These are phyloP conservation scores for Apaloderma vittatum DNA, from an alignment of 2,113 vertebrate species.

Conservation along the genomic window DNA sequence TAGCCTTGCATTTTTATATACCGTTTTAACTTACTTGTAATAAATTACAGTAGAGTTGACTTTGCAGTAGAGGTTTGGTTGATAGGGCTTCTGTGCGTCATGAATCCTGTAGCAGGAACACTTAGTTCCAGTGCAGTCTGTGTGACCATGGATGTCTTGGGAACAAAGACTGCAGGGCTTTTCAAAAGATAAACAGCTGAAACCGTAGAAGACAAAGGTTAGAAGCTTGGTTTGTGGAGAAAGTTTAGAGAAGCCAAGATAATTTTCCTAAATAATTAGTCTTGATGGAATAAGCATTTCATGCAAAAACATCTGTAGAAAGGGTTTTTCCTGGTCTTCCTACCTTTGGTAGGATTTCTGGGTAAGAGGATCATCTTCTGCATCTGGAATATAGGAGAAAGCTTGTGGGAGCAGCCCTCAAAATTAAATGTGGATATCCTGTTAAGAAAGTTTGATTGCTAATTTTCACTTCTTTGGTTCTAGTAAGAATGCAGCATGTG, in stretches of 20 bases:
- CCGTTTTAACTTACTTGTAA: background rate
- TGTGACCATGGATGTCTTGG: background rate
- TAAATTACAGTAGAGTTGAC: background rate
- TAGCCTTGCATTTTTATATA: background rate
- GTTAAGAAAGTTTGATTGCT: background rate
- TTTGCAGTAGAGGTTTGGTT: background rate
- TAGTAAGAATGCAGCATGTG: background rate
- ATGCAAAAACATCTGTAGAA: background rate
- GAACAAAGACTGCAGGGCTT: background rate
- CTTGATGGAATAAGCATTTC: background rate
- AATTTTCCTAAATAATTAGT: background rate
- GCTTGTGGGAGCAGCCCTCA: background rate
- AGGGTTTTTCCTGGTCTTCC: background rate
- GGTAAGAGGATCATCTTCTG: background rate
- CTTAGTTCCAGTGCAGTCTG: background rate
- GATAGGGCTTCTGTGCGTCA: background rate
- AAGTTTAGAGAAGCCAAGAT: background rate
- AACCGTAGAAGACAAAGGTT: background rate
- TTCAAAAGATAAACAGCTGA: background rate
- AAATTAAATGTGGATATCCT: background rate
- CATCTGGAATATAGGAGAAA: background rate
- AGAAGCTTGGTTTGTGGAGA: background rate
- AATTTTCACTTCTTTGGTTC: background rate
- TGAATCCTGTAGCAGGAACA: background rate
- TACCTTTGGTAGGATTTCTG: background rate